Conservation (phyloP, 2,888 invertebrate species). For the Sarcophaga subvicina region DNA sequence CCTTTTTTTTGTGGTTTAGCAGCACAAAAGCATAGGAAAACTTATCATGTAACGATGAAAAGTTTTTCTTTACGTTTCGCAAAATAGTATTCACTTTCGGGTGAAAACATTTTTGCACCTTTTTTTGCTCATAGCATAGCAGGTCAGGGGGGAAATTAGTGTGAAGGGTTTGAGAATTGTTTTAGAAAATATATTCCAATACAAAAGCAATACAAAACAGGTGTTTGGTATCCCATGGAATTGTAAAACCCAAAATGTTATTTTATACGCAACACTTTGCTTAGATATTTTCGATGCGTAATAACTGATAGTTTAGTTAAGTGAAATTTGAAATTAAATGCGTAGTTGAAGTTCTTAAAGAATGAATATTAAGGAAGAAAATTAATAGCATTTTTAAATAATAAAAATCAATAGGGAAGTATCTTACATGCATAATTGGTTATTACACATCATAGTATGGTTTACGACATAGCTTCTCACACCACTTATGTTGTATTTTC, state of each 20-base stretch:
- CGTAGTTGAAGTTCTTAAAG: too few species aligned
- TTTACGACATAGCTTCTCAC: too few species aligned
- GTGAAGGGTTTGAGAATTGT: background rate
- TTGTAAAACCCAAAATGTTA: background rate
- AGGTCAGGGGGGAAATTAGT: background rate
- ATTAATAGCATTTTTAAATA: too few species aligned
- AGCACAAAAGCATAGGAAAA: constrained; percentile 41
- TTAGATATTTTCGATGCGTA: too few species aligned
- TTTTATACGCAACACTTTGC: too few species aligned
- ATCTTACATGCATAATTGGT: too few species aligned
- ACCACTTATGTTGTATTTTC: too few species aligned
- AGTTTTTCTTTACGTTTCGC: constrained; percentile 22
- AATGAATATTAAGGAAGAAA: too few species aligned
- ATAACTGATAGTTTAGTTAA: too few species aligned
- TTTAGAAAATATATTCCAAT: constrained; percentile 39
- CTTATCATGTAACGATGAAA: constrained; percentile 56
- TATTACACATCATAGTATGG: too few species aligned
- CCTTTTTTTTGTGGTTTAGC: constrained; percentile 6
- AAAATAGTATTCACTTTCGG: constrained; percentile 50
- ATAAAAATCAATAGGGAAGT: too few species aligned
- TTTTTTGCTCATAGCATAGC: constrained; percentile 27
- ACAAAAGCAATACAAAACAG: constrained; percentile 39
- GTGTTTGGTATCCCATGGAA: constrained; percentile 52
- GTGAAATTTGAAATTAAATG: too few species aligned
- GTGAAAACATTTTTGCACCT: constrained; percentile 54